Conservation (phyloP, 2,888 invertebrate species). For the Mayetiola destructor region DNA sequence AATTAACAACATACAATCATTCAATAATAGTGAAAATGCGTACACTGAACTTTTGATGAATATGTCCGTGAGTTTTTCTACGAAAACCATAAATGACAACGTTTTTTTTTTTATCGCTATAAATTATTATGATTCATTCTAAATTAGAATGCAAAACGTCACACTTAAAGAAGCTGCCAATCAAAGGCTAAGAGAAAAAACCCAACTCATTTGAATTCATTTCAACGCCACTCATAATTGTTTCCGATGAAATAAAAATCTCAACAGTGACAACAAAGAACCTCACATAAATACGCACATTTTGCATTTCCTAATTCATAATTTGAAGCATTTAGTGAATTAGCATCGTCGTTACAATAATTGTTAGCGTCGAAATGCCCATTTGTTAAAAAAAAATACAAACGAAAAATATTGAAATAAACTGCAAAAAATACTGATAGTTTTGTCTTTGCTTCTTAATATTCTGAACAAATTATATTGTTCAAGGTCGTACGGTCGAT, state of each 20-base stretch:
- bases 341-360: not conserved
- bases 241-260: too few species aligned
- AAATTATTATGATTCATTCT: too few species aligned
- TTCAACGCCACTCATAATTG: too few species aligned
- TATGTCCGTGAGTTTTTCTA: not conserved
- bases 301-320: not conserved
- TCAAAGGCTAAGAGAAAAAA: too few species aligned
- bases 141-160: too few species aligned
- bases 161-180: too few species aligned
- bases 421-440: not conserved
- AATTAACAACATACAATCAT: not conserved
- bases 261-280: too few species aligned
- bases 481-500: conserved; percentile 1
- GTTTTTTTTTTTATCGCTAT: too few species aligned
- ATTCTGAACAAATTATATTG: not conserved
- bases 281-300: too few species aligned
- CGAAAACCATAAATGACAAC: not conserved
- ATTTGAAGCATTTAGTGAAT: not conserved
- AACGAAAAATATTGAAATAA: not conserved
- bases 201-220: too few species aligned
- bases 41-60: not conserved
- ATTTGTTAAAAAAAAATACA: not conserved
- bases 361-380: not conserved
- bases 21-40: not conserved
- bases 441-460: not conserved